Evolutionary conservation across 2,888 invertebrate genomes (phyloP).

Genomic region (Drosophila anomalata): DNA sequence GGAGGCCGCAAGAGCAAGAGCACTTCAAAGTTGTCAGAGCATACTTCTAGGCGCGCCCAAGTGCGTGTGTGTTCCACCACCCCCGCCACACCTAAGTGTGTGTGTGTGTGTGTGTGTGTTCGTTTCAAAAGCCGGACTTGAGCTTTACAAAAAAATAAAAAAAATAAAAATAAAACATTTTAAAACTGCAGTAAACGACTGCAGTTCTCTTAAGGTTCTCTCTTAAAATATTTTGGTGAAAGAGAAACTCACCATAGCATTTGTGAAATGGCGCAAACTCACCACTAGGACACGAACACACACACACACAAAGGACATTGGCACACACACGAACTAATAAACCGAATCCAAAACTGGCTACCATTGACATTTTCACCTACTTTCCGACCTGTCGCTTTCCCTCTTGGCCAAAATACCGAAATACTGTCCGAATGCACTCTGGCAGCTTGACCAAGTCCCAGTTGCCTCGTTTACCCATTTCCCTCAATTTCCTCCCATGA

Average conservation of each 20-base stretch:
- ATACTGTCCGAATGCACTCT: conserved; percentile 55
- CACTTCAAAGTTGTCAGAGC: conserved; percentile 73
- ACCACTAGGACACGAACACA: conserved; percentile 20
- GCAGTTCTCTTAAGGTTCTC: conserved; percentile 20
- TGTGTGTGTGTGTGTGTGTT: conserved; percentile 19
- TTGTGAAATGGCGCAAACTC: conserved; percentile 37
- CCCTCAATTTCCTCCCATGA: conserved; percentile 46
- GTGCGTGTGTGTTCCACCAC: conserved; percentile 47
- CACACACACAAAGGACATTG: too few relatives aligned
- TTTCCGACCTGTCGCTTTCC: conserved; percentile 57
- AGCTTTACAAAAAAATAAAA: conserved; percentile 38
- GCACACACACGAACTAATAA: neutral
- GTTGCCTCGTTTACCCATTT: conserved; percentile 52
- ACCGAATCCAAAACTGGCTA: conserved; percentile 26
- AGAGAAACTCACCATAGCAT: conserved; percentile 22
- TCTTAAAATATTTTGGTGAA: conserved; percentile 14
- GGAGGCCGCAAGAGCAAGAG: conserved; percentile 57
- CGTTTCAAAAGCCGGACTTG: conserved; percentile 52
- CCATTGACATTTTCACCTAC: conserved; percentile 52
- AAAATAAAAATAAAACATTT: neutral
- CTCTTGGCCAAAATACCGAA: conserved; percentile 15
- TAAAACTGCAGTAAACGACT: conserved; percentile 21
- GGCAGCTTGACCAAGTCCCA: conserved; percentile 51
- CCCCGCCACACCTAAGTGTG: conserved; percentile 6
- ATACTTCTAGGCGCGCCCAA: conserved; percentile 64